Evolutionary conservation across 1,140 invertebrate genomes (phyloP).

Genomic region (Bathynomus jamesi): DNA sequence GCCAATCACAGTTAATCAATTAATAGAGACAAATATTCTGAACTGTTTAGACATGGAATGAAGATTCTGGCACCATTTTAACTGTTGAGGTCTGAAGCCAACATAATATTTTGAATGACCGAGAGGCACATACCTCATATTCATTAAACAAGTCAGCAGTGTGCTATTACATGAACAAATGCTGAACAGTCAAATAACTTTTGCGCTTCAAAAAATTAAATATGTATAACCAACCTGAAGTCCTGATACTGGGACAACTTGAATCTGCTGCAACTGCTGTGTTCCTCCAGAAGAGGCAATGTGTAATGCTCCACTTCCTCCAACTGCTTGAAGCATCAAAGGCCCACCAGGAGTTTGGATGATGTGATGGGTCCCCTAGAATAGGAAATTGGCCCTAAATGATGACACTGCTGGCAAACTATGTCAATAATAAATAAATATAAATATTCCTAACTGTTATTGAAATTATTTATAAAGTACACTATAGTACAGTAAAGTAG

Average conservation of each 20-base stretch:
- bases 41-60: no score
- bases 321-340: slow-evolving; percentile 44
- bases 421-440: not conserved
- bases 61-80: no score
- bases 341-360: slow-evolving; percentile 41
- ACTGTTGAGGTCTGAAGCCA: no score
- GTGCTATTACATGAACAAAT: slow-evolving; percentile 17
- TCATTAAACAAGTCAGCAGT: no score
- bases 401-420: not conserved
- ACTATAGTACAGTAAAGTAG: not conserved
- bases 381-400: slow-evolving; percentile 6
- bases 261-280: slow-evolving; percentile 52
- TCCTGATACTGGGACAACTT: slow-evolving; percentile 56
- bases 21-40: no score
- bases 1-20: no score
- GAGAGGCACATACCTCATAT: no score
- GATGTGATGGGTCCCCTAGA: slow-evolving; percentile 41
- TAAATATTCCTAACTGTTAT: not conserved
- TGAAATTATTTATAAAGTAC: not conserved
- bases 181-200: not conserved
- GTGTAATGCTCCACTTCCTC: slow-evolving; percentile 53
- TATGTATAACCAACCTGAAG: slow-evolving; percentile 52
- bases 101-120: no score
- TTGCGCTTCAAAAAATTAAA: not conserved
- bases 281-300: slow-evolving; percentile 51